Evolutionary conservation across 1,140 invertebrate species (phyloP).

Genomic region (Listronotus bonariensis): DNA sequence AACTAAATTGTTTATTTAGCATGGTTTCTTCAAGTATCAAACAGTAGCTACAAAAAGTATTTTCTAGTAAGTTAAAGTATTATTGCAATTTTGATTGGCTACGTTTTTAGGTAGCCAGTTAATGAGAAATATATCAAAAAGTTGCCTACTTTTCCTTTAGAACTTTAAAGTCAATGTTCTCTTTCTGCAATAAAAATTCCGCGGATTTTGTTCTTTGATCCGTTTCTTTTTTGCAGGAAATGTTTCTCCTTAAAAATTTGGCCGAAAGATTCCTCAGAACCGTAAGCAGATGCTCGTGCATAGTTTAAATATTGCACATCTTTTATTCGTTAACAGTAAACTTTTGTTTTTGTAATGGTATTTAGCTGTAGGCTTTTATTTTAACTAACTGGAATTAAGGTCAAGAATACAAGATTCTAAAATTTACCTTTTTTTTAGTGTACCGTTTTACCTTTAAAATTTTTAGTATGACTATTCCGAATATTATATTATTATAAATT

Average conservation of each 20-base stretch:
- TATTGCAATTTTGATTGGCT: no score
- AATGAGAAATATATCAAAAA: neutral
- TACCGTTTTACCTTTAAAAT: no score
- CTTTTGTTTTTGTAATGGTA: conserved; percentile 6
- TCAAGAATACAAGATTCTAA: no score
- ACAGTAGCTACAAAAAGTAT: conserved; percentile 19
- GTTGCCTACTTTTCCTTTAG: conserved; percentile 13
- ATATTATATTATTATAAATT: no score
- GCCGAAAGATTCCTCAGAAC: conserved; percentile 11
- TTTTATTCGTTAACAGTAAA: conserved; percentile 12
- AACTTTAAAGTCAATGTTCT: conserved; percentile 2
- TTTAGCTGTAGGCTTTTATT: no score
- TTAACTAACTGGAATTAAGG: no score
- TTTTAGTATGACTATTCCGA: no score
- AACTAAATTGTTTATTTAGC: no score
- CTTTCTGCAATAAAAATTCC: conserved; percentile 23
- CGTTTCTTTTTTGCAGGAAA: conserved; percentile 21
- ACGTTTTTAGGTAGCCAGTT: neutral
- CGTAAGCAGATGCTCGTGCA: conserved; percentile 16
- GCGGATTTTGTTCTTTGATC: conserved; percentile 10
- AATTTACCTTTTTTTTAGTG: no score
- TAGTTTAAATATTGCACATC: conserved; percentile 8
- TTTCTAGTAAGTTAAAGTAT: conserved; percentile 40
- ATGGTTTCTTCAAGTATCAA: no score
- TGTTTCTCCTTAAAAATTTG: conserved; percentile 13